Base-by-base conservation (phyloP, 2,113 vertebrate genomes). In the Thinocorus orbignyianus region DNA sequence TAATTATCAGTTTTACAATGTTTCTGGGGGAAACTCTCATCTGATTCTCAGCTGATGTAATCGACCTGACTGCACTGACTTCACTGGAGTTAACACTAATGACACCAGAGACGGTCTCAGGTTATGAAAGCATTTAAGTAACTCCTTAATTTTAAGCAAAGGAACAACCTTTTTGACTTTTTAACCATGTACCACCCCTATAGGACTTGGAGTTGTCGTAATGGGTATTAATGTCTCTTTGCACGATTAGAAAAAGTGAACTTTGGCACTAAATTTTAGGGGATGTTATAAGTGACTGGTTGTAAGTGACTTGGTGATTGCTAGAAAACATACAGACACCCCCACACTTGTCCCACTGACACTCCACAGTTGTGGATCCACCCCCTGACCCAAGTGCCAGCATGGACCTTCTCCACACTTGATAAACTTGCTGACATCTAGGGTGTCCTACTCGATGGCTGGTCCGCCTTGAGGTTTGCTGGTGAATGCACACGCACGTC, bases 251-350 rank as follows among this genome's bases (percentile, higher is more conserved):
- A 77, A 88, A 90, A 57, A 0, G 0, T 61, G 10, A 44, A 51
- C 14, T 66, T 79, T 49, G 19, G 64, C 28, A 48, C 5, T 52
- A 68, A 51, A 10, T 6, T 69, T 69, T 89, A 61, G 51, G 4
- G n/a, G 46, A 17, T 41, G 15, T 15, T 62, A 2, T 15, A 86
- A 69, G 12, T 44, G 3, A 49, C 5, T 68, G 37, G 5, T 64
- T 19, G 17, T 30, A 54, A 54, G 52, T 1, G 2, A 3, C 16
- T 28, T 60, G 28, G 11, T 0, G 0, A 25, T 74, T 37, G 31
- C 16, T 88, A 49, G 68, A 58, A 86, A 66, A 25, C 5, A n/a
- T 61, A 17, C 20, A 23, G 5, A 33, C 19, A 28, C 5, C 24
- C 6, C 30, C 17, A 31, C 17, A 11, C 13, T 57, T 68, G 5